Percentiles rank a stretch among this genome's conserved stretches.
phyloP scores from a whole-genome alignment of 2,888 invertebrate species.

The Stenolophus ochropezus region DNA sequence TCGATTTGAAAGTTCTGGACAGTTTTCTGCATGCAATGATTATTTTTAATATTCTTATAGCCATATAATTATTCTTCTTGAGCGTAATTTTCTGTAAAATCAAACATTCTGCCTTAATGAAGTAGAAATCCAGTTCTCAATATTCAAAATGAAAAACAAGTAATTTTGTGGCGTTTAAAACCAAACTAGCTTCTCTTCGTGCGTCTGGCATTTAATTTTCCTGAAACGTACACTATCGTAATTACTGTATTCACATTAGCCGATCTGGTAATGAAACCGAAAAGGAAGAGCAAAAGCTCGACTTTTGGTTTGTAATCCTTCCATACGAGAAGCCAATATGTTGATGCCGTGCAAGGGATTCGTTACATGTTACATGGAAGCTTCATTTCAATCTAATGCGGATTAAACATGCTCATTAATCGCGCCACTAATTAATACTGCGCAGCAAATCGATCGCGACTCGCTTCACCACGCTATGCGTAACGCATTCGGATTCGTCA shows the following conservation, averaged over 20 bases:
- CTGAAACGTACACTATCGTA: not conserved
- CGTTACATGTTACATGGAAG: conserved; percentile 18
- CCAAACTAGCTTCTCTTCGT: not conserved
- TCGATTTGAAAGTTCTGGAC: too few relatives aligned
- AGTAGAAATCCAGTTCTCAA: too few relatives aligned
- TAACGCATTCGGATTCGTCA: not conserved
- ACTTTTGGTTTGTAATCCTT: conserved; percentile 10
- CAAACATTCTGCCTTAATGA: too few relatives aligned
- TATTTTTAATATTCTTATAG: too few relatives aligned
- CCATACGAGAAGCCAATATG: not conserved
- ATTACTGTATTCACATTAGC: not conserved
- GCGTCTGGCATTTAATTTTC: not conserved
- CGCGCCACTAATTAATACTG: conserved; percentile 13
- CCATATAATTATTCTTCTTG: too few relatives aligned
- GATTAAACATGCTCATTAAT: conserved; percentile 48
- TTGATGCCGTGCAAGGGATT: conserved; percentile 7
- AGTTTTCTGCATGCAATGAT: too few relatives aligned
- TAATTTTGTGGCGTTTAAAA: not conserved
- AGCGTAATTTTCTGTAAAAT: too few relatives aligned
- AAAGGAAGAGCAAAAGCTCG: not conserved
- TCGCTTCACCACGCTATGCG: conserved; percentile 5
- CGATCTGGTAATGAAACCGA: not conserved
- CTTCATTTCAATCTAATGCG: conserved; percentile 44
- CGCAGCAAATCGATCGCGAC: conserved; percentile 31
- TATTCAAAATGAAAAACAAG: too few relatives aligned